A percentile compares a stretch with the other conserved stretches of the same genome.
These are phyloP conservation scores for Apolygus lucorum DNA, from an alignment of 1,140 invertebrate species.

Conservation along the genomic window DNA sequence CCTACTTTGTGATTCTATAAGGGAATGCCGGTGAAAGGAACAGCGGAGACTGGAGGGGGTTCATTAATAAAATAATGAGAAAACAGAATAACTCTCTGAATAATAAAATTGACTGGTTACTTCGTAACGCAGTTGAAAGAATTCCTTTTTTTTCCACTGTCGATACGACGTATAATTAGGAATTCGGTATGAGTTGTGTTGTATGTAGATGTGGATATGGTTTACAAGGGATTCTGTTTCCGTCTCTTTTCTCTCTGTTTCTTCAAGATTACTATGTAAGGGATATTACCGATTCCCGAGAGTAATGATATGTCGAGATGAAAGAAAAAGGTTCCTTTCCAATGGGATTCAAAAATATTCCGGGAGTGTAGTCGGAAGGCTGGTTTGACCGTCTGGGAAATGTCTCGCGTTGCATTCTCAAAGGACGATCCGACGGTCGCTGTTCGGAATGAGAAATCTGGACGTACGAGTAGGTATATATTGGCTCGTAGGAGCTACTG, in stretches of 20 bases:
- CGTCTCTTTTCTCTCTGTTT: no score
- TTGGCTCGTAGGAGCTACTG: background rate
- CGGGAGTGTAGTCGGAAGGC: background rate
- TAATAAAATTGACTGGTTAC: background rate
- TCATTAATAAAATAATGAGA: background rate
- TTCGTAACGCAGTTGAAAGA: no score
- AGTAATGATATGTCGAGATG: constrained; percentile 19
- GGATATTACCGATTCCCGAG: constrained; percentile 11
- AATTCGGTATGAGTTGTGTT: constrained; percentile 2
- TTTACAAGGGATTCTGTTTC: background rate
- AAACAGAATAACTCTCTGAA: background rate
- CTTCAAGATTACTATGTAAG: constrained; percentile 18
- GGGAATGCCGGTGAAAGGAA: no score
- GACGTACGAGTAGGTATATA: no score
- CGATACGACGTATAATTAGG: constrained; percentile 4
- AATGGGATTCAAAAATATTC: constrained; percentile 17
- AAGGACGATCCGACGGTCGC: background rate
- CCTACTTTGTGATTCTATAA: background rate
- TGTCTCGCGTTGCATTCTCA: constrained; percentile 4
- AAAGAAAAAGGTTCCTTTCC: background rate
- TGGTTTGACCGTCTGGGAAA: constrained; percentile 11
- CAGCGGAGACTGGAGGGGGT: no score
- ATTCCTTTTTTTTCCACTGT: background rate
- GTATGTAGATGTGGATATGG: background rate
- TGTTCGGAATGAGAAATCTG: background rate